Evolutionary conservation across 1,140 invertebrate species (phyloP).

Genomic region (Acromyrmex heyeri): DNA sequence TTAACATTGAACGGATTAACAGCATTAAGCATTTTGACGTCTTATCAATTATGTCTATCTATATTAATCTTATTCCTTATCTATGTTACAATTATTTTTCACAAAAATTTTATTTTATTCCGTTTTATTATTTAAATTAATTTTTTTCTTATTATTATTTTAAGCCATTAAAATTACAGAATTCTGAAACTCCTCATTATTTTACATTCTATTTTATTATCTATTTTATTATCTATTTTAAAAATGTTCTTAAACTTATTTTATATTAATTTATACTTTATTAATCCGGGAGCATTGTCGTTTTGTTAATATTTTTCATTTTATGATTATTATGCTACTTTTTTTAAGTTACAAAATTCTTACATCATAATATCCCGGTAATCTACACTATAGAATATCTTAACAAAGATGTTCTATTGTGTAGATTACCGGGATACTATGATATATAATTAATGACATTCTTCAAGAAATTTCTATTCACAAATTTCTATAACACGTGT

Average conservation of each 20-base stretch:
- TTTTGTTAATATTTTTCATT: neutral
- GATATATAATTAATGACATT: neutral
- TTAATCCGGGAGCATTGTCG: neutral
- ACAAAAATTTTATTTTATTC: neutral
- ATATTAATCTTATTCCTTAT: neutral
- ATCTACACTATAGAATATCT: no score
- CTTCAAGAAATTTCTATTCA: neutral
- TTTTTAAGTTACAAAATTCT: neutral
- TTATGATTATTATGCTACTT: neutral
- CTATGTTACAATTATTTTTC: neutral
- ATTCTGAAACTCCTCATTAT: neutral
- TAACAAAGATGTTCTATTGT: neutral
- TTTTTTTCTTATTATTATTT: neutral
- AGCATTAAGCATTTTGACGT: neutral
- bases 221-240: neutral
- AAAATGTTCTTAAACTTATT: neutral
- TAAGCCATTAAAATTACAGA: neutral
- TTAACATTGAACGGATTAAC: slow-evolving; percentile 45
- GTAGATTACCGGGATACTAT: neutral
- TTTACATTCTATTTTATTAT: neutral
- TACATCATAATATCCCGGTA: no score
- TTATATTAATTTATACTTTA: neutral
- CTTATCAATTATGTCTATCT: slow-evolving; percentile 28
- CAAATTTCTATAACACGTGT: neutral
- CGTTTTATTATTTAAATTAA: no score